Evolutionary conservation across 1,140 invertebrate genomes (phyloP), one percentile per base, ranked within the genome.

Genomic region (Popillia japonica): DNA sequence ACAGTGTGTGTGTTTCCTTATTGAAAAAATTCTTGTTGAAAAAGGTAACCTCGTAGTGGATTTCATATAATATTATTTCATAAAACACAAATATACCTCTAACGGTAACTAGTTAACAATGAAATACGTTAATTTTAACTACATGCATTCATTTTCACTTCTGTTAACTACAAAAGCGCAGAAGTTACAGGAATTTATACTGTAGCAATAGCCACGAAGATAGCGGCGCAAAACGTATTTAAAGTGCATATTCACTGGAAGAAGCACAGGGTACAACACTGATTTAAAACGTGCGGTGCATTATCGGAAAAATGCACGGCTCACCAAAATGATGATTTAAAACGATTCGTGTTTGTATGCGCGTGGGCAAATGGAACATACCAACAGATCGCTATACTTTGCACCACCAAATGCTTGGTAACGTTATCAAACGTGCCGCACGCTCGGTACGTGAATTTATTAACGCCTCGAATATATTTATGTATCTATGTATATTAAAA

Each of bases 261-360:
- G 48, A 55, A 55, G 48, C 48, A 44, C 42, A 44, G 42, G 0
- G 7, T 14, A 55, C n/a, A 55, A 55, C 48, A 55, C 48, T 17
- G 14, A 55, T 55, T 55, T 55, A 55, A 55, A 55, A 55, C 14
- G 48, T 55, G 14, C 11, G 48, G 48, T 14, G 48, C 7, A 55
- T 55, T 55, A 55, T 55, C 48, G 48, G 48, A 55, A 55, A 55
- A 55, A 55, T 55, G 48, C 48, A 55, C 11, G 14, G 14, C 17
- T 14, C 48, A 55, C 48, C 48, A n/a, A 55, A 55, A 55, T 55
- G 48, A 17, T 55, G 48, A 55, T 55, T 55, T 55, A 55, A 55
- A 55, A 55, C 48, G 27, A 34, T 34, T 34, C 27, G 27, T n/a
- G 48, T 55, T 55, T n/a, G 14, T 55, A n/a, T 17, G 48, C 48